phyloP scores from a whole-genome alignment of 2,888 invertebrate genomes.

The Sphecodes monilicornis region DNA sequence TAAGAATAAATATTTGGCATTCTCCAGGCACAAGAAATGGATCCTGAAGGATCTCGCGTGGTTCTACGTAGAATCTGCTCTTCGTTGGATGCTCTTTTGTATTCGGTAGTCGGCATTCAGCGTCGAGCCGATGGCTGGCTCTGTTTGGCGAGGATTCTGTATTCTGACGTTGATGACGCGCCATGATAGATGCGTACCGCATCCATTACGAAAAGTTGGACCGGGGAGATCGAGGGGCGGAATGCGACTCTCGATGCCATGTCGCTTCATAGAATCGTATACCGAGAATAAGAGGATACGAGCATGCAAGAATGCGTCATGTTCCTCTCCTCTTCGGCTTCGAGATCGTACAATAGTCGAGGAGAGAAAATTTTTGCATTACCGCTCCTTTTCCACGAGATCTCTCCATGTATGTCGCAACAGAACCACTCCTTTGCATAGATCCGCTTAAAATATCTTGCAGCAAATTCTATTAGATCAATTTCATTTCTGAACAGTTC shows the following conservation, averaged over 20 bases:
- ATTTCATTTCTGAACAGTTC: too few relatives aligned
- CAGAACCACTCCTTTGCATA: not conserved
- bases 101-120: slow-evolving; percentile 67
- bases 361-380: slow-evolving; percentile 16
- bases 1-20: not conserved
- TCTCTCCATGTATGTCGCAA: not conserved
- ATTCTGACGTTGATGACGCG: slow-evolving; percentile 76
- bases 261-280: not conserved
- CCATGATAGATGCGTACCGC: slow-evolving; percentile 73
- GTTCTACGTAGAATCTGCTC: slow-evolving; percentile 7
- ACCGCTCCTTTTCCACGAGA: not conserved
- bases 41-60: not conserved
- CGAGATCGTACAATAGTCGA: slow-evolving; percentile 7
- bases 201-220: slow-evolving; percentile 66
- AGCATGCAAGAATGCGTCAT: not conserved
- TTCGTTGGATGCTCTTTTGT: slow-evolving; percentile 65
- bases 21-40: not conserved
- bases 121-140: slow-evolving; percentile 52
- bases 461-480: not conserved
- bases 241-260: slow-evolving; percentile 25
- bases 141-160: slow-evolving; percentile 74
- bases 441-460: not conserved
- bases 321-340: slow-evolving; percentile 5
- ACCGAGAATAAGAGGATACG: not conserved
- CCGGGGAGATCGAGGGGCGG: slow-evolving; percentile 47